Base-by-base conservation (phyloP, 53 echinoderm and acorn worm species). In the Mesocentrotus franciscanus region DNA sequence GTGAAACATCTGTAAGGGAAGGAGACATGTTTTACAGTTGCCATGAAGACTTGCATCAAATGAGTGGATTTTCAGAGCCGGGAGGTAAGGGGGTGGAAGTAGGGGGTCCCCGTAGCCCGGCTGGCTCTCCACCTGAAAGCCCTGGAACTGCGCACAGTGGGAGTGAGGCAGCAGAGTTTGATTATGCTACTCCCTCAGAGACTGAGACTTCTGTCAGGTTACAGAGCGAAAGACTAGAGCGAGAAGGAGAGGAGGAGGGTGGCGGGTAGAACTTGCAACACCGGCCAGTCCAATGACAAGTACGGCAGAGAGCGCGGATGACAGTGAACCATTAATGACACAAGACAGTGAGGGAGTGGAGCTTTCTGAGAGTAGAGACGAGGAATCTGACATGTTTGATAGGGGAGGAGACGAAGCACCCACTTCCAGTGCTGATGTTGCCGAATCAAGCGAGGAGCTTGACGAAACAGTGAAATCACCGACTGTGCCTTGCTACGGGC, bases 81-180 rank as follows among this genome's bases (percentile, higher is more conserved):
- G 92, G 36, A 24, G 68, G 35, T 22, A 39, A 61, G 15, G 61
- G n/a, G n/a, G 33, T 61, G 14, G 93, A 61, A 81, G 66, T 30
- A 61, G 32, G 83, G 13, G 95, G 66, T 32, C 93, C 93, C 42
- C 93, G 32, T 49, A 70, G 85, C 64, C 92, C 84, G 20, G 70
- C 35, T 12, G 92, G 92, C 66, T 90, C 85, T 17, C 90, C 90
- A 24, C 84, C 84, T 5, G 95, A 93, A 4, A 85, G 90, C 71
- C 84, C 81, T 75, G 93, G 27, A 11, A 95, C 56, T 27, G 68
- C 85, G 8, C 42, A 95, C 16, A 93, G 68, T 66, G 94, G 30
- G 14, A 85, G 71, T 13, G 96, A 96, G n/a, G 61, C 75, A n/a
- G 94, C 70, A 55, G 93, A 96, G 42, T 85, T 90, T 94, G 96